Evolutionary conservation across 2,113 vertebrate genomes (phyloP).

Genomic region (Bettongia penicillata): DNA sequence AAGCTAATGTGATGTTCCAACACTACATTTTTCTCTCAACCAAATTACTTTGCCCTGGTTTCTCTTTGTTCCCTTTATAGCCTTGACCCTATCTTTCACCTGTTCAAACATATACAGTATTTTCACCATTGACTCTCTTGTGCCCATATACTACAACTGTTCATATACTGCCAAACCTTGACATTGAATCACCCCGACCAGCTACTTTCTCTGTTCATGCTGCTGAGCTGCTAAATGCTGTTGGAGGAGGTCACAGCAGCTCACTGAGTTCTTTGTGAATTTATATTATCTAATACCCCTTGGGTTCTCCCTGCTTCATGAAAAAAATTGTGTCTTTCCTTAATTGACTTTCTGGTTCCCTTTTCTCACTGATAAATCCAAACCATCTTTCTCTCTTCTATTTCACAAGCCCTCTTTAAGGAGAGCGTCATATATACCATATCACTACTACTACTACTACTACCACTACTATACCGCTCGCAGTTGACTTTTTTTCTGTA

Average conservation of each 20-base stretch:
- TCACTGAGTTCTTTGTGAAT: not conserved
- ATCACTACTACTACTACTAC: not conserved
- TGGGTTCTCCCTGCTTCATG: not conserved
- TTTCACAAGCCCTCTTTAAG: not conserved
- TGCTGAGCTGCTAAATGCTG: not conserved
- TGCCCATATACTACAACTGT: not conserved
- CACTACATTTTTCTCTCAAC: not conserved
- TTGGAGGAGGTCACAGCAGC: not conserved
- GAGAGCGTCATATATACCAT: not conserved
- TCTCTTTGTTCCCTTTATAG: not conserved
- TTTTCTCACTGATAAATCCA: not conserved
- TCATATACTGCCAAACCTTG: not conserved
- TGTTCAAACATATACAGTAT: not conserved
- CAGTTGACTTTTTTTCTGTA: not conserved
- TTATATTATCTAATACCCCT: not conserved
- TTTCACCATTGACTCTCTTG: not conserved
- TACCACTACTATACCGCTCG: not conserved
- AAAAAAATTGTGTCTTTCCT: not conserved
- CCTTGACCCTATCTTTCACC: not conserved
- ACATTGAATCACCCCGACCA: not conserved
- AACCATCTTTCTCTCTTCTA: not conserved
- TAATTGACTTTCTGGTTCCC: not conserved
- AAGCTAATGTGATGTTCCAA: not conserved
- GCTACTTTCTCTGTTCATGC: not conserved
- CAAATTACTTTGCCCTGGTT: not conserved